Evolutionary conservation across 2,797 vertebrate species (phyloP).

Genomic region (Cossypha heuglini): DNA sequence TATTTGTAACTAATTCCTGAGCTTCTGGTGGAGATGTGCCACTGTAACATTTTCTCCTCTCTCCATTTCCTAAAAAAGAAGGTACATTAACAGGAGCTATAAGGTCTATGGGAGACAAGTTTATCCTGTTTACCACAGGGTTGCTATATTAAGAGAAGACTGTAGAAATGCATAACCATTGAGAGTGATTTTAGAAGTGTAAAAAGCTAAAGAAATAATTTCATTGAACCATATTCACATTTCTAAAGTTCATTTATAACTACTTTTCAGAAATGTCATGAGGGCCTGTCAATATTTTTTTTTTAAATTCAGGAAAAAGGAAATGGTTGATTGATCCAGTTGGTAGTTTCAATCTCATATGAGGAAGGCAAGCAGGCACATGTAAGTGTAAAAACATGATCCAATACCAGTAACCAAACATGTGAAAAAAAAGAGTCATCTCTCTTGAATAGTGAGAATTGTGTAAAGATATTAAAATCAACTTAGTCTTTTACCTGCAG

Average conservation of each 20-base stretch:
- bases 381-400: neutral
- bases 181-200: neutral
- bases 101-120: neutral
- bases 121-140: neutral
- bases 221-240: neutral
- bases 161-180: neutral
- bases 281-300: neutral
- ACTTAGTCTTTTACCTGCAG: neutral
- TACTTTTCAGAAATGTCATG: neutral
- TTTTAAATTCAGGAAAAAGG: neutral
- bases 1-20: neutral
- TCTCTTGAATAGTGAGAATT: neutral
- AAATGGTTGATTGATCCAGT: neutral
- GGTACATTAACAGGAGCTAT: neutral
- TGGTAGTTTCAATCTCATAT: neutral
- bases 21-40: neutral
- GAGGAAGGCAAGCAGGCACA: neutral
- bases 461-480: neutral
- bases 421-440: accelerated
- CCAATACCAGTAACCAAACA: neutral
- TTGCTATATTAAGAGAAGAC: neutral
- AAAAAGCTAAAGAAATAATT: neutral
- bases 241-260: neutral
- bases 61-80: neutral
- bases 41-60: neutral